Base-by-base conservation (phyloP, 2,113 vertebrate species). In the Labeo catla region DNA sequence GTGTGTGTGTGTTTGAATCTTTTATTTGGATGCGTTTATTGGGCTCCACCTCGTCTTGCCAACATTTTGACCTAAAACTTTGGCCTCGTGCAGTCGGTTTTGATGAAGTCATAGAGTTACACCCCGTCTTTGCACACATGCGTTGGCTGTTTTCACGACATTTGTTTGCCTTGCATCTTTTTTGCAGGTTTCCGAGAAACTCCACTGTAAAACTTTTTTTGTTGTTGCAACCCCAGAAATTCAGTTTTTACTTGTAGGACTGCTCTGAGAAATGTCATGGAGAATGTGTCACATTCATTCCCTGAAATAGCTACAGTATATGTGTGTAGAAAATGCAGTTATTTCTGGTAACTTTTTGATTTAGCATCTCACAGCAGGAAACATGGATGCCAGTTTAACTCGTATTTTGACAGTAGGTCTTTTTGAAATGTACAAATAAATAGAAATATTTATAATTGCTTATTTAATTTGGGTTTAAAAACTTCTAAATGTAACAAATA, bases 101-200 rank as follows among this genome's bases (percentile, higher is more conserved):
- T 45, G 28, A 52, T 82, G 85, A 86, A 76, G 78, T 74, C 68
- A 86, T 74, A 21, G 28, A 74, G 79, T 82, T 74, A 82, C 63
- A 76, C 68, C 78, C 70, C 5, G 34, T 73, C 50, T n/a, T 73
- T 49, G 12, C 23, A 54, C 28, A 57, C 70, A 76, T n/a, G 21
- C 21, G 3, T 5, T 73, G 66, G 49, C 68, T 73, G 19, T 43
- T 59, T 84, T 73, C 1, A 39, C 34, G 3, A 43, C 12, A n/a
- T 50, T 43, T 45, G 81, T 83, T 72, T 54, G 65, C 19, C n/a
- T 54, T 73, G 45, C 13, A 13, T 4, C 23, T 52, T 82, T 82
- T 81, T 36, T 1, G 16, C 28, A 70, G 45, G 28, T 82, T 82
- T 52, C 63, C 3, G 23, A 81, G 79, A 82, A 82, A 52, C 10